Evolutionary conservation across 2,888 invertebrate species (phyloP), one percentile per base, ranked within the genome.

Genomic region (Homarus gammarus): DNA sequence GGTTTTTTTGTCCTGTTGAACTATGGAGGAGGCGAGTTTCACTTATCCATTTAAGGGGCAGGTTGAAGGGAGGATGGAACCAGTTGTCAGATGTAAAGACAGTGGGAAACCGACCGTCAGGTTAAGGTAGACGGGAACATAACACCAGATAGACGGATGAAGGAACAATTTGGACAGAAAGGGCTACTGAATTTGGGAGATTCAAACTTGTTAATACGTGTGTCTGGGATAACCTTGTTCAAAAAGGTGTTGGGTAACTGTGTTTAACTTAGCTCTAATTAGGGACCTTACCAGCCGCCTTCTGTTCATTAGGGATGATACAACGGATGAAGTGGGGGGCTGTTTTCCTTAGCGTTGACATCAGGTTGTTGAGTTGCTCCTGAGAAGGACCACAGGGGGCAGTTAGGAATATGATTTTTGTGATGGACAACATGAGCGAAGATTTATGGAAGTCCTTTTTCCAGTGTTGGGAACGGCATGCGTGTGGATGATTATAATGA

Each of bases 251-350:
- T 44, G 44, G 5, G 12, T 12, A 44, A 12, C 44, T 12, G 12
- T 5, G 6, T 68, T 68, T 49, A 49, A 12, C 15, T 49, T 49
- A 49, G 49, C 8, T 49, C 49, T 49, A 49, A 70, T 1, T 70
- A 68, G 73, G 27, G 56, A 88, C 84, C 91, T 90, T 91, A 91
- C 91, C 91, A 44, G 91, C 51, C n/a, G 85, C 77, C 72, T 98
- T 98, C 96, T 97, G 95, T 95, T 98, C 98, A 94, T 99, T 99
- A 95, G 99, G 99, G 95, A 99, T 99, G 96, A 99, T 99, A 95
- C 99, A 99, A 97, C 99, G 98, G 93, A 99, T 99, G 96, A 99
- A 99, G 95, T 99, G 99, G 95, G 99, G 99, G 94, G 98, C 97
- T 87, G 99, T 99, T 92, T 97, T 97, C 94, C 97, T 97, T 95